Base-by-base conservation (phyloP, 2,797 vertebrate genomes). In the Syngnathus acus region DNA sequence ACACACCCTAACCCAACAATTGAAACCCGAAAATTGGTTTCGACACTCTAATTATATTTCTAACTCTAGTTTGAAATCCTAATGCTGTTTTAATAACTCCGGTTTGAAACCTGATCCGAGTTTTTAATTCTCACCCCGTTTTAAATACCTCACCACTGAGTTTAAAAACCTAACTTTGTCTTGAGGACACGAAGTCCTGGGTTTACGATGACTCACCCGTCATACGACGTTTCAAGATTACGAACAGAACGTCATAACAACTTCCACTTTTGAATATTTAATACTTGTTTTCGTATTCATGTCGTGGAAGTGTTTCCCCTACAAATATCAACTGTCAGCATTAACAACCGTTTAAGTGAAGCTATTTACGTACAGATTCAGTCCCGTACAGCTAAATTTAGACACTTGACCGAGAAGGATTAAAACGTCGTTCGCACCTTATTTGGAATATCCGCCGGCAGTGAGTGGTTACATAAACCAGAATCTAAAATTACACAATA, bases 401-500 rank as follows among this genome's bases (percentile, higher is more conserved):
- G 26, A 26, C 55, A 37, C 55, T 58, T 38, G 55, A 17, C 55
- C 6, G 32, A 38, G 32, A 16, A 3, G 55, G 55, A 58, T 58
- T 58, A 48, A 58, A 37, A 17, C 16, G 19, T 39, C 9, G 23
- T 57, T 14, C 26, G 54, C 26, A 45, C 39, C 60, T 45, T 58
- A 58, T 58, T 58, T 38, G 55, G 55, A 58, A 58, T 16, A 37
- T 58, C 55, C 55, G 26, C 13, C 14, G 26, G 60, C 60, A 62
- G 13, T 1, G 60, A 43, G 21, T n/a, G 6, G 60, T 62, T 26
- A 62, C 42, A 17, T 62, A 45, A 26, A 32, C 6, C 21, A 21
- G 43, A 42, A 61, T 21, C 7, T 47, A 26, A 43, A 32, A 32
- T 32, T 32, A 4, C 32, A 32, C 32, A 32, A 32, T 4, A 32